Evolutionary conservation across 2,888 invertebrate species (phyloP).

Genomic region (Luffia ferchaultella): DNA sequence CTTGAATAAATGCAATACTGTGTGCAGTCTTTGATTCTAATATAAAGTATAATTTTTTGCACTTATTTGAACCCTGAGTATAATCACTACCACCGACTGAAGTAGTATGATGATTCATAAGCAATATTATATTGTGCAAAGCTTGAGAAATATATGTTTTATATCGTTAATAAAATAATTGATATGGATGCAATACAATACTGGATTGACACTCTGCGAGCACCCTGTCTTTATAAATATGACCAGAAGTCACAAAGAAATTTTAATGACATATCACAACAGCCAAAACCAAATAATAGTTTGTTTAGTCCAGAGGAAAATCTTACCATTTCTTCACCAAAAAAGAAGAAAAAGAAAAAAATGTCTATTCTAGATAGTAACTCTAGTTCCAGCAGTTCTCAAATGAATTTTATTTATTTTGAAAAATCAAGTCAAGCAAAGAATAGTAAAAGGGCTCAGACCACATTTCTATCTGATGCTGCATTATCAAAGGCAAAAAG

Average conservation of each 20-base stretch:
- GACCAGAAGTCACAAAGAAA: slow-evolving; percentile 37
- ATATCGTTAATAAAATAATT: too few relatives aligned
- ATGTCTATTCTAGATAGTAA: neutral
- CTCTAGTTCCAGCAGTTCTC: neutral
- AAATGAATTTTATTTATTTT: neutral
- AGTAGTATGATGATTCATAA: too few relatives aligned
- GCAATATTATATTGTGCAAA: too few relatives aligned
- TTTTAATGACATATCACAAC: slow-evolving; percentile 26
- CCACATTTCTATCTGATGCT: neutral
- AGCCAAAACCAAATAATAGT: slow-evolving; percentile 26
- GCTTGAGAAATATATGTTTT: too few relatives aligned
- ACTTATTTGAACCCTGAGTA: too few relatives aligned
- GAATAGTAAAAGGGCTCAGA: neutral
- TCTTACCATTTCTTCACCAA: neutral
- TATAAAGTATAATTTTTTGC: too few relatives aligned
- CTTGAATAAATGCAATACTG: too few relatives aligned
- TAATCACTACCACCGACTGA: too few relatives aligned
- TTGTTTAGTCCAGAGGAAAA: neutral
- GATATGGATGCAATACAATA: slow-evolving; percentile 56
- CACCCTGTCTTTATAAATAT: slow-evolving; percentile 52
- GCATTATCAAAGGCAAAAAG: neutral
- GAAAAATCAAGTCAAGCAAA: neutral
- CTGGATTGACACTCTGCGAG: slow-evolving; percentile 53
- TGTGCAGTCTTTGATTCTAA: too few relatives aligned
- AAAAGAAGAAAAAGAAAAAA: neutral